Conservation (phyloP, 2,113 vertebrate genomes). For the Parus major region DNA sequence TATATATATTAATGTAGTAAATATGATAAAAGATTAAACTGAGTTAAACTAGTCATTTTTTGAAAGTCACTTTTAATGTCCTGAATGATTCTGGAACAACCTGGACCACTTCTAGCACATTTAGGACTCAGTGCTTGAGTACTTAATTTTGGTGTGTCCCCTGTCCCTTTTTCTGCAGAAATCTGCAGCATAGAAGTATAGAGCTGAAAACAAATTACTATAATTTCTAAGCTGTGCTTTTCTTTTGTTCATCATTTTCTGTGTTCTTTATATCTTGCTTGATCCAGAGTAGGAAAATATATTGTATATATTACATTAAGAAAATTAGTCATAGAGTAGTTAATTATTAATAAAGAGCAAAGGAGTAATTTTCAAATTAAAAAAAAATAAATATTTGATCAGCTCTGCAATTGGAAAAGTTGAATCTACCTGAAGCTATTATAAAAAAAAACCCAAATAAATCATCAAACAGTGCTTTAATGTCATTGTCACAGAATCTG, state of each 20-base stretch:
- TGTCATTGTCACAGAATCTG: background rate
- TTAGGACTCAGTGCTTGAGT: background rate
- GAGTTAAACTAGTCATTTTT: background rate
- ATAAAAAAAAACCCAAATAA: background rate
- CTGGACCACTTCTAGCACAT: background rate
- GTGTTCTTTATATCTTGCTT: background rate
- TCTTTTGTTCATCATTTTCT: background rate
- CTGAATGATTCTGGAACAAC: background rate
- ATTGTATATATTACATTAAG: background rate
- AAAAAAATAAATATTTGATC: background rate
- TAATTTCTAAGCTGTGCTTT: background rate
- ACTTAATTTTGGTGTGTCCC: background rate
- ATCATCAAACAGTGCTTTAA: background rate
- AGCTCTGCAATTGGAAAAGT: background rate
- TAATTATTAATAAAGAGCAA: background rate
- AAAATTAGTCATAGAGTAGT: background rate
- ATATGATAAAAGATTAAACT: background rate
- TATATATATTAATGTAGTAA: background rate
- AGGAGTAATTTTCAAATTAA: background rate
- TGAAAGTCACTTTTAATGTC: background rate
- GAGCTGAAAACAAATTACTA: background rate
- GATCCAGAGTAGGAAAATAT: background rate
- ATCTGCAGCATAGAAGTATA: background rate
- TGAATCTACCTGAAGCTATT: background rate
- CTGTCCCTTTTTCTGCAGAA: background rate